Evolutionary conservation across 2,888 invertebrate genomes (phyloP).

Genomic region (Biston betularia): DNA sequence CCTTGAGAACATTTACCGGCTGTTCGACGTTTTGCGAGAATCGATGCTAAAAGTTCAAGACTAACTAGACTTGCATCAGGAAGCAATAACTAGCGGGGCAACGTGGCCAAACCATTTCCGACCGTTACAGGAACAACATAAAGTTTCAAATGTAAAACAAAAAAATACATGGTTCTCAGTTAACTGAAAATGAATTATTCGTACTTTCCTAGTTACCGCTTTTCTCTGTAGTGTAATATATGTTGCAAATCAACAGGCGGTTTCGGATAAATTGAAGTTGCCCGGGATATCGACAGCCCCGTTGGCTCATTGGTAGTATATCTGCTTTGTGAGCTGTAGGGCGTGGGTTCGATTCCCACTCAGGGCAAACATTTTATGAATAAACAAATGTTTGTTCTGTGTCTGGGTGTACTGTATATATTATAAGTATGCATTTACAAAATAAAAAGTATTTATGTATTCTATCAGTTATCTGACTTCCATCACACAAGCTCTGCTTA

Average conservation of each 20-base stretch:
- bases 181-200: background rate
- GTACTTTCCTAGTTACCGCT: background rate
- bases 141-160: background rate
- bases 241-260: background rate
- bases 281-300: too few species aligned
- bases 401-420: too few species aligned
- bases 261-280: background rate
- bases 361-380: too few species aligned
- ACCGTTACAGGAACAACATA: background rate
- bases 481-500: too few species aligned
- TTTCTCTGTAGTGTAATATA: background rate
- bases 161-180: background rate
- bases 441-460: too few species aligned
- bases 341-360: too few species aligned
- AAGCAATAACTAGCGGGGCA: conserved; percentile 13
- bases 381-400: too few species aligned
- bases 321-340: too few species aligned
- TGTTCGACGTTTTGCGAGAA: conserved; percentile 1
- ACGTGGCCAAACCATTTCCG: conserved; percentile 2
- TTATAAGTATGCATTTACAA: too few species aligned
- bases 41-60: conserved; percentile 24
- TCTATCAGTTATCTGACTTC: too few species aligned
- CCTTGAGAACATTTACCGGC: background rate
- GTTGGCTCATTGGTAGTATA: too few species aligned
- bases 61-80: conserved; percentile 22